Base-by-base conservation (phyloP, 1,140 invertebrate species). In the Cardiocondyla obscurior region DNA sequence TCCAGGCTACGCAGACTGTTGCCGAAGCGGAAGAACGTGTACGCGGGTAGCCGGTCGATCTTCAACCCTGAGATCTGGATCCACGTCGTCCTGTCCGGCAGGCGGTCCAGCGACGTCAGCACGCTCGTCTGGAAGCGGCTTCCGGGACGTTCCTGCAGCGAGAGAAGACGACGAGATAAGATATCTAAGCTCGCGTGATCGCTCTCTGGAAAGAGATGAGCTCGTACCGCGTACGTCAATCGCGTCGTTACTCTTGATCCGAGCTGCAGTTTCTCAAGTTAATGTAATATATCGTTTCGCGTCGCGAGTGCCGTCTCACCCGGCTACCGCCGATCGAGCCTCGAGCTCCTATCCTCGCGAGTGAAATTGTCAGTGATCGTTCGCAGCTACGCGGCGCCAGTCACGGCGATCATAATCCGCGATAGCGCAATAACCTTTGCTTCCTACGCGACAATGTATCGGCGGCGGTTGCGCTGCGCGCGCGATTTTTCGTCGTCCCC, bases 1-100 rank as follows among this genome's bases (percentile, higher is more conserved):
- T 89, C 87, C 16, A 92, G 79, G 14, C 74, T 91, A 14, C 85
- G 72, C n/a, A 92, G 62, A 4, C 88, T 92, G 55, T 91, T 92
- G 5, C 91, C 91, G 51, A 92, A 92, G 7, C 90, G 85, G 33
- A 91, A 92, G 60, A 92, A 92, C 1, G 79, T 70, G 53, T 91
- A 92, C 10, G 74, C 70, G 12, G 76, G 77, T 16, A 92, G 5
- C 0, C 3, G 69, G 1, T 88, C 72, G 44, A 92, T 86, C 12
- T 5, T n/a, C 4, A 91, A 25, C 2, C 87, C 85, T 7, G 73
- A 67, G 3, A 91, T 70, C 49, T 90, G 79, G 16, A 92, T 90
- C 90, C 90, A 91, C 0, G 77, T 83, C 0, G 85, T 91, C 30
- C 86, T 85, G 28, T 92, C 91, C 4, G 90, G 89, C n/a, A 91